Evolutionary conservation across 2,113 vertebrate species (phyloP).

Genomic region (Myiopsitta monachus): DNA sequence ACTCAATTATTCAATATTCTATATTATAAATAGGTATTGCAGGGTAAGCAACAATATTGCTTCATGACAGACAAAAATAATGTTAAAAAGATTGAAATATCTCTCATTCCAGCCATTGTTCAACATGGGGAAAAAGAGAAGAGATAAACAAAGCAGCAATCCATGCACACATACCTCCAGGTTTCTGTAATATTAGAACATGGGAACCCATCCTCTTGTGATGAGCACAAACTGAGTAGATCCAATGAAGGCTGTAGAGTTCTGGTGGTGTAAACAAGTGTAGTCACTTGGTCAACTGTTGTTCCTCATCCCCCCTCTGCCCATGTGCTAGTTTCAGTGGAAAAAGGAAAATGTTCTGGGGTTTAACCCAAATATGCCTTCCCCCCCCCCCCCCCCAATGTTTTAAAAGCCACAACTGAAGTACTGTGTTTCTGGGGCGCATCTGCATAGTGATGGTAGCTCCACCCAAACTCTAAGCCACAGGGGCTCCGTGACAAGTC

Average conservation of each 20-base stretch:
- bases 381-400: no score
- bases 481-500: neutral
- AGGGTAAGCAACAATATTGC: neutral
- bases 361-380: neutral
- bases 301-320: neutral
- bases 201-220: neutral
- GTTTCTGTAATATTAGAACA: neutral
- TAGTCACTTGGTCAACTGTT: neutral
- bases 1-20: no score
- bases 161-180: neutral
- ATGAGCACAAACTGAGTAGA: neutral
- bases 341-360: neutral
- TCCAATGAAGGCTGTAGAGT: neutral
- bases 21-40: no score
- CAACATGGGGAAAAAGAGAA: neutral
- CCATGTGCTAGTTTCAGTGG: neutral
- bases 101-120: neutral
- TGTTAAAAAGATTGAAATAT: neutral
- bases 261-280: neutral
- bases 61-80: neutral
- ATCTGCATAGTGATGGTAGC: neutral
- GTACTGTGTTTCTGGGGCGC: neutral
- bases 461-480: neutral
- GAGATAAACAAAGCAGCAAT: neutral
- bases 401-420: neutral